phyloP scores from a whole-genome alignment of 2,797 vertebrate genomes.

The Gymnothorax javanicus region DNA sequence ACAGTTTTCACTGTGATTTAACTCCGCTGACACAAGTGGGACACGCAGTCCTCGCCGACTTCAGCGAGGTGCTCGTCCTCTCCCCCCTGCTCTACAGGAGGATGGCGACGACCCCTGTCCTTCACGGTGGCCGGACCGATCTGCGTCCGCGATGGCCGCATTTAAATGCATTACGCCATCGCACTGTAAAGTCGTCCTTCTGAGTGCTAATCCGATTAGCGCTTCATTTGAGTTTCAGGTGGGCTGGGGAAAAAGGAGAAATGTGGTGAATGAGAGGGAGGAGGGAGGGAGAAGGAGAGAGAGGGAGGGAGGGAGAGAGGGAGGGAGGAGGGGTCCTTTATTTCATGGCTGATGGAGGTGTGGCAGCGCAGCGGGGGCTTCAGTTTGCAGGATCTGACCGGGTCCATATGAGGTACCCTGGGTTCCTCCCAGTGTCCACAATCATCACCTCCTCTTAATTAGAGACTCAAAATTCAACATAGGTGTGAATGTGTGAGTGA shows the following conservation, averaged over 20 bases:
- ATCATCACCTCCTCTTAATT: too few species aligned
- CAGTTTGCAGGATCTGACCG: too few species aligned
- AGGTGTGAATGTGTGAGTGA: too few species aligned
- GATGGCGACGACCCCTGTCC: background rate
- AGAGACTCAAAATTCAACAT: too few species aligned
- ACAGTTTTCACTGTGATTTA: constrained; percentile 1
- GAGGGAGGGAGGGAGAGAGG: background rate
- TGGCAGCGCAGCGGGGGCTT: too few species aligned
- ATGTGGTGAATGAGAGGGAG: background rate
- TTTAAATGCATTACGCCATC: background rate
- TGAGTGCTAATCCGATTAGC: constrained; percentile 1
- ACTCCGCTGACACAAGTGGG: background rate
- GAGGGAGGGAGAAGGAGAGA: background rate
- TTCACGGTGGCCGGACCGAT: background rate
- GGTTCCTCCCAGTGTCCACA: too few species aligned
- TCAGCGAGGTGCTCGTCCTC: background rate
- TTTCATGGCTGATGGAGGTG: background rate
- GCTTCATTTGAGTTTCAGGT: constrained; percentile 9
- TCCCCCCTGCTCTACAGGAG: background rate
- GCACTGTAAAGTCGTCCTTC: background rate
- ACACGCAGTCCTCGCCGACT: background rate
- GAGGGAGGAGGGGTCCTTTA: background rate
- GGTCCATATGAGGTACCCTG: too few species aligned
- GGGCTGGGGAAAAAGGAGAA: background rate
- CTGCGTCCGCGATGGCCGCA: background rate